Conservation (phyloP, 2,113 vertebrate genomes). For the Desmodus rotundus region DNA sequence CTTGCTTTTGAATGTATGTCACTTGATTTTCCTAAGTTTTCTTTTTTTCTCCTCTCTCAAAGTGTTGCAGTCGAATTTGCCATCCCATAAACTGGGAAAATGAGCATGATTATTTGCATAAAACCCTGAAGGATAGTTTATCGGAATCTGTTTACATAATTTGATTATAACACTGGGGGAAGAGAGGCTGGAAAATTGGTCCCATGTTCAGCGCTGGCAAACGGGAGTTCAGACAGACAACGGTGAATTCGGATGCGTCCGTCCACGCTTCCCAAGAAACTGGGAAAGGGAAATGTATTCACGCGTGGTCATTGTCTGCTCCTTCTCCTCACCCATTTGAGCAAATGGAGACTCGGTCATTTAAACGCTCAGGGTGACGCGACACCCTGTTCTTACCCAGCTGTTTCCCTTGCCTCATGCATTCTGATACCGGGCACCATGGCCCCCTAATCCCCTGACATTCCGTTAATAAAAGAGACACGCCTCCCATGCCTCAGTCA, state of each 20-base stretch:
- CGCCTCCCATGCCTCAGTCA: not conserved
- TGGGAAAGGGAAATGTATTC: not conserved
- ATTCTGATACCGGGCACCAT: constrained; percentile 38
- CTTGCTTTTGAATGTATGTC: not conserved
- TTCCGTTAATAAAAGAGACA: constrained; percentile 49
- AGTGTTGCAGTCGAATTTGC: not conserved
- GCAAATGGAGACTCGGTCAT: not conserved
- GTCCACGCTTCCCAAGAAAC: not conserved
- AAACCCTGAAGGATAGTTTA: not conserved
- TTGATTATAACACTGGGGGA: not conserved
- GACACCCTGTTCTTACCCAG: not conserved
- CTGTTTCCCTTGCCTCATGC: constrained; percentile 26
- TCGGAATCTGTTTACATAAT: not conserved
- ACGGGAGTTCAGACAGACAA: not conserved
- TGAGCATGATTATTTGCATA: not conserved
- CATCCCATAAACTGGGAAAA: not conserved
- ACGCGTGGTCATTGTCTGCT: constrained; percentile 20
- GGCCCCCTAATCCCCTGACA: not conserved
- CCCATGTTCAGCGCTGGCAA: too few species aligned
- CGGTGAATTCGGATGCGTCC: not conserved
- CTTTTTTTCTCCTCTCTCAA: rapidly evolving
- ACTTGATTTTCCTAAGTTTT: not conserved
- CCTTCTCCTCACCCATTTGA: constrained; percentile 3
- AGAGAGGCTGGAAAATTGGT: not conserved
- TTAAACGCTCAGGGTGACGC: not conserved